A percentile compares a stretch with the other conserved stretches of the same genome.
Conservation (phyloP, 2,113 vertebrate genomes). For the Engraulis encrasicolus region DNA sequence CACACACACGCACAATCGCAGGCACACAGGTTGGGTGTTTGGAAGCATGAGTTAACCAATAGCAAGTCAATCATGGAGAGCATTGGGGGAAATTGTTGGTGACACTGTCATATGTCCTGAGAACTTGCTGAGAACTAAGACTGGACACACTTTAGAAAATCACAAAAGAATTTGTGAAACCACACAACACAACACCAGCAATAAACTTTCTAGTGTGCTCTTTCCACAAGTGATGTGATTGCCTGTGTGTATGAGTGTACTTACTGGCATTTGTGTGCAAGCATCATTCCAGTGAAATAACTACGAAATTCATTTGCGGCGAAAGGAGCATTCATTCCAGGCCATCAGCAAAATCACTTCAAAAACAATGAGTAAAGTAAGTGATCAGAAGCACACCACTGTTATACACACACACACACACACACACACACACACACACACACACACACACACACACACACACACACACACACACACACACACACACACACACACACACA, state of each 20-base stretch:
- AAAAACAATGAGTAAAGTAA: not conserved
- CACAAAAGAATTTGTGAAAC: not conserved
- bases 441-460: constrained; percentile 25
- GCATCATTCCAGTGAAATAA: not conserved
- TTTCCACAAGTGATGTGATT: not conserved
- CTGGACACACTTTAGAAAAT: constrained; percentile 38
- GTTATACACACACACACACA: not conserved
- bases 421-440: constrained; percentile 23
- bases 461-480: constrained; percentile 27
- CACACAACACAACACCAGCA: not conserved
- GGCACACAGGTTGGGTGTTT: no score
- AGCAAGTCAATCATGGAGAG: constrained; percentile 53
- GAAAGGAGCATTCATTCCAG: not conserved
- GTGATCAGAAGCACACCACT: not conserved
- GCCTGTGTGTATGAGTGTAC: not conserved
- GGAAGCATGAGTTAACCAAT: constrained; percentile 29
- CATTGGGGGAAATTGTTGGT: constrained; percentile 44
- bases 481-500: constrained; percentile 23
- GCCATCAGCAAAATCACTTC: not conserved
- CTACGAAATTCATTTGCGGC: constrained; percentile 46
- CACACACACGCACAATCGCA: no score
- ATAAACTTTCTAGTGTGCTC: not conserved
- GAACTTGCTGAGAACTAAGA: constrained; percentile 72
- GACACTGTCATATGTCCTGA: constrained; percentile 61
- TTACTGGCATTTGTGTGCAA: not conserved